Evolutionary conservation across 2,113 vertebrate species (phyloP), one percentile per base, ranked within the genome.

Genomic region (Pavo muticus): DNA sequence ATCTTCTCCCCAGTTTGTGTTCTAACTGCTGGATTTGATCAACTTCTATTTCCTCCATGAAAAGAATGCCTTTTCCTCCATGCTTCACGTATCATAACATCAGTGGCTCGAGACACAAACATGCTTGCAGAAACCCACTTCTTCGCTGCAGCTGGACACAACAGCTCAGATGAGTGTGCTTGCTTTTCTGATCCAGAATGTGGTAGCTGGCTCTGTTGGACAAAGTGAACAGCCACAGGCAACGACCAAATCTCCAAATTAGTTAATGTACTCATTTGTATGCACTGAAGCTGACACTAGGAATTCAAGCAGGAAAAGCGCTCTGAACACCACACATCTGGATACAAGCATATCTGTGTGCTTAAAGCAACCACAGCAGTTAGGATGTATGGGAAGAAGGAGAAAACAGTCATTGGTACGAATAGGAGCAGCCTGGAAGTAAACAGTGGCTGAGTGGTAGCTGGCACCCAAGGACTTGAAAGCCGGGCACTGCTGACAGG

Each of bases 11-110:
- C 52, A 63, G 47, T 30, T 67, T n/a, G 35, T 29, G 29, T 61
- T 20, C 32, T 10, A 29, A 39, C 45, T 52, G 5, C 1, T 42
- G 69, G 9, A 80, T 42, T 52, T n/a, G 13, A 56, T 35, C 3
- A 10, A 39, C 23, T 42, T n/a, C 6, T 71, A 42, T 3, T 50
- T 48, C 73, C 0, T 0, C 20, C 1, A 4, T 7, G 25, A 32
- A 44, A 74, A 84, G 25, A 44, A 56, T 4, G 1, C 48, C n/a
- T 39, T 11, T 45, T 27, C 32, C 30, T 59, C 42, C 27, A 32
- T 18, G 60, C 12, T 45, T 60, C 18, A 63, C 18, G 25, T 1
- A 17, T 8, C 1, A 0, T 27, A 40, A 48, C 37, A 63, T 16
- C 4, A 32, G 29, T 4, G 29, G 20, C 67, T 72, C 12, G 7